Percentiles rank a stretch among this genome's conserved stretches.
These are phyloP conservation scores for Tiliacea citrago DNA, from an alignment of 2,888 invertebrate genomes.

Conservation along the genomic window DNA sequence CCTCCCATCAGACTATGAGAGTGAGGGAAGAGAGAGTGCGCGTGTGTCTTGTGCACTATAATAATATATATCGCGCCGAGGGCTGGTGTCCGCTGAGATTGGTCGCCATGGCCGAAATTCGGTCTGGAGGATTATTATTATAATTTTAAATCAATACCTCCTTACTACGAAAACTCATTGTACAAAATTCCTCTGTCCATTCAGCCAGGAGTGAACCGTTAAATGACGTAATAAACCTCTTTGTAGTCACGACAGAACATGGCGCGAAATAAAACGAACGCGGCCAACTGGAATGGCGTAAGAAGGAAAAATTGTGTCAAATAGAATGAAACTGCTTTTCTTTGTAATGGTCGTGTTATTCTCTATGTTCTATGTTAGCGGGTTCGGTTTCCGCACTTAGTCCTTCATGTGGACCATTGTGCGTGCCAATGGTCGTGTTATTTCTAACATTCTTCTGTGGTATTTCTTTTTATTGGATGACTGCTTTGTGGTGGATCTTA, in stretches of 20 bases:
- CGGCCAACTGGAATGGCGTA: constrained; percentile 1
- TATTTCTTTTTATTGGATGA: constrained; percentile 5
- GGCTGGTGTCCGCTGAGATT: too few relatives aligned
- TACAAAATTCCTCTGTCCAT: constrained; percentile 12
- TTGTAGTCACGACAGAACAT: constrained; percentile 52
- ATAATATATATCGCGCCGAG: too few relatives aligned
- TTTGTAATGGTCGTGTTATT: constrained; percentile 34
- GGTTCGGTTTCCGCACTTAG: too few relatives aligned
- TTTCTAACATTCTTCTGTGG: background rate
- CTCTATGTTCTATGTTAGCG: too few relatives aligned
- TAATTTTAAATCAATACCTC: constrained; percentile 10
- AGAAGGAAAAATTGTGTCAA: constrained; percentile 23
- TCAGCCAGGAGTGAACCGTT: constrained; percentile 30
- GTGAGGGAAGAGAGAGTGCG: too few relatives aligned
- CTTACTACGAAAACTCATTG: constrained; percentile 1
- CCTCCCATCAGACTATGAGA: too few relatives aligned
- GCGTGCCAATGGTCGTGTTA: constrained; percentile 36
- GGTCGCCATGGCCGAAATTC: too few relatives aligned
- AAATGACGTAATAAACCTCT: constrained; percentile 65
- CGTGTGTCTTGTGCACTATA: too few relatives aligned
- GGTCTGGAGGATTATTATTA: too few relatives aligned
- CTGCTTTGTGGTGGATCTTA: background rate
- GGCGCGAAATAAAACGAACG: constrained; percentile 29
- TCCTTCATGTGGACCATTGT: too few relatives aligned
- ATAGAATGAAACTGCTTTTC: constrained; percentile 32